Percentiles rank a stretch among this genome's conserved stretches.
Evolutionary conservation across 1,140 invertebrate genomes (phyloP).

Genomic region (Formica exsecta): DNA sequence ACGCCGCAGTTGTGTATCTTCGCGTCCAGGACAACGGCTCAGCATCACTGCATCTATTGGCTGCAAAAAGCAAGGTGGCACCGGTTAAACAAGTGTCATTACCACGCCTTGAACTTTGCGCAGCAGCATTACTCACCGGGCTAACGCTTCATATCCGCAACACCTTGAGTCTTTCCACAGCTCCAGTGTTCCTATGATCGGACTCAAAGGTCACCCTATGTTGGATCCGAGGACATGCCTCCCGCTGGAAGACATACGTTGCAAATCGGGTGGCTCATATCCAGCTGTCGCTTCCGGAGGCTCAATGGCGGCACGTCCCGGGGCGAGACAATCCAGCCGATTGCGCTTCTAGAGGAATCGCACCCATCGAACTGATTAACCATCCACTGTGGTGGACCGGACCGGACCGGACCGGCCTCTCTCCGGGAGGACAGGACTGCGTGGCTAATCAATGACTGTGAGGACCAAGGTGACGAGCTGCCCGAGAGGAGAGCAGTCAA

Average conservation of each 20-base stretch:
- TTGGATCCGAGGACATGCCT: not conserved
- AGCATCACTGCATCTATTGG: not conserved
- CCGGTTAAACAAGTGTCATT: not conserved
- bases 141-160: not conserved
- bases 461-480: too few species aligned
- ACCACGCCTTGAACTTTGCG: not conserved
- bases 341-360: not conserved
- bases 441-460: too few species aligned
- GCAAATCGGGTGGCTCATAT: not conserved
- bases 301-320: too few species aligned
- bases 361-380: not conserved
- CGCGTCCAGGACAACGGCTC: too few species aligned
- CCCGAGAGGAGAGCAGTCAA: too few species aligned
- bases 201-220: not conserved
- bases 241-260: constrained; percentile 34
- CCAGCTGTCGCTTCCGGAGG: not conserved
- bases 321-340: too few species aligned
- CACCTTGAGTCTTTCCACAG: not conserved
- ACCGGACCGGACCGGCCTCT: not conserved
- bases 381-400: not conserved
- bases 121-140: not conserved
- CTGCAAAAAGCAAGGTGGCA: not conserved
- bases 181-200: too few species aligned
- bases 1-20: not conserved
- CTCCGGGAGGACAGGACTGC: too few species aligned